A percentile compares a stretch with the other conserved stretches of the same genome.
Evolutionary conservation across 2,888 invertebrate genomes (phyloP).

Genomic region (Eupeodes latifasciatus): DNA sequence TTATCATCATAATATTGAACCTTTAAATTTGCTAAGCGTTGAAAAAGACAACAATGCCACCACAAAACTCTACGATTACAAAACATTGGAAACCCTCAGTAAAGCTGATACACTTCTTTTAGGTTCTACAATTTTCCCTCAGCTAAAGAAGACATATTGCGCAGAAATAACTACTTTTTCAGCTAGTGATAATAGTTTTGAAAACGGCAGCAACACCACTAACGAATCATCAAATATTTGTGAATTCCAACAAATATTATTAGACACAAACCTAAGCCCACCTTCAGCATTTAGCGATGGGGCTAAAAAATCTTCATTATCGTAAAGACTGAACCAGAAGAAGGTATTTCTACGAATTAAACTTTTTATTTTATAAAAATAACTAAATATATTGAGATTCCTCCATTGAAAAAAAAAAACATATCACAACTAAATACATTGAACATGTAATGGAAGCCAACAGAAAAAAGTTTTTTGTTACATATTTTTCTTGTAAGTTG

Average conservation of each 20-base stretch:
- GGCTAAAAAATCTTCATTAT: constrained; percentile 52
- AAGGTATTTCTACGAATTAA: not conserved
- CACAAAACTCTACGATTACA: constrained; percentile 80
- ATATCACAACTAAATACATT: not conserved
- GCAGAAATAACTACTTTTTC: constrained; percentile 67
- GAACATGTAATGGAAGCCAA: too few species aligned
- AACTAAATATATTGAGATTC: not conserved
- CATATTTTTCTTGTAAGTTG: too few species aligned
- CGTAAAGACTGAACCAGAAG: constrained; percentile 15
- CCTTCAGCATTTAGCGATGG: constrained; percentile 85
- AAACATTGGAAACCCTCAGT: constrained; percentile 81
- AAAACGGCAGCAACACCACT: constrained; percentile 56
- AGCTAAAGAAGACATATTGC: constrained; percentile 75
- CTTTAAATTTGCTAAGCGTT: constrained; percentile 80
- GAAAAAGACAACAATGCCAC: constrained; percentile 77
- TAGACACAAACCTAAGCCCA: constrained; percentile 81
- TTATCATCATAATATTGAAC: constrained; percentile 80
- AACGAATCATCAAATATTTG: constrained; percentile 74
- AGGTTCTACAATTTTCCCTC: constrained; percentile 80
- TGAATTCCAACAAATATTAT: constrained; percentile 80
- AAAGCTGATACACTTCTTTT: constrained; percentile 82
- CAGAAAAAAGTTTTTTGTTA: too few species aligned
- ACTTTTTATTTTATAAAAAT: not conserved
- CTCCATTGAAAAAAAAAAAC: constrained; percentile 4
- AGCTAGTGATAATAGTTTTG: constrained; percentile 32